Conservation (phyloP, 2,113 vertebrate genomes). For the Poecile atricapillus region DNA sequence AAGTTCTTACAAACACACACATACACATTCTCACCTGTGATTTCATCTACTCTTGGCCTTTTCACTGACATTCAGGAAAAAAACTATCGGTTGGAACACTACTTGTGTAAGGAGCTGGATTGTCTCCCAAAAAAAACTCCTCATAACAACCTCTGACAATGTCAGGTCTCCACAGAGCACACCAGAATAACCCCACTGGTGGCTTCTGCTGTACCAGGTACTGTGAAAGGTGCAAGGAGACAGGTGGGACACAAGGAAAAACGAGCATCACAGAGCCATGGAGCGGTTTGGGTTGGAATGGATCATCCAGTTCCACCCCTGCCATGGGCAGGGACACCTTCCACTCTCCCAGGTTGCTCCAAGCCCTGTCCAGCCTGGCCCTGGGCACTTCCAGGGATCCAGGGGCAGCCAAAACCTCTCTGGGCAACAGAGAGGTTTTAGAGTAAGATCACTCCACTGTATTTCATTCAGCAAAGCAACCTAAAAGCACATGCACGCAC, state of each 20-base stretch:
- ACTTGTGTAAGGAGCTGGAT: not conserved
- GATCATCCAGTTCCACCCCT: not conserved
- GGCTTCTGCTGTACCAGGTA: not conserved
- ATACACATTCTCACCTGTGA: not conserved
- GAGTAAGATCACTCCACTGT: not conserved
- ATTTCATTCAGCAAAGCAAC: slow-evolving; percentile 1
- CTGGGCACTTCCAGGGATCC: not conserved
- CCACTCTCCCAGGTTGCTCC: not conserved
- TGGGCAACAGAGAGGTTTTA: not conserved
- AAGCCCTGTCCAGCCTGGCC: not conserved
- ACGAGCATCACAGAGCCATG: not conserved
- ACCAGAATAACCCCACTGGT: not conserved
- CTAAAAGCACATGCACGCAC: slow-evolving; percentile 16
- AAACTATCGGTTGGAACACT: not conserved
- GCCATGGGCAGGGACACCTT: not conserved
- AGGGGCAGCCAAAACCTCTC: not conserved
- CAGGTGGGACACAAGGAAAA: not conserved
- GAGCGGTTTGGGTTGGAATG: not conserved
- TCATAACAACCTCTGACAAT: not conserved
- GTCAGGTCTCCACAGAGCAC: not conserved
- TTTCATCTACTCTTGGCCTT: not conserved
- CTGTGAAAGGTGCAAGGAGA: not conserved
- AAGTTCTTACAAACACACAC: not conserved
- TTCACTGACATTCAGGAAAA: not conserved
- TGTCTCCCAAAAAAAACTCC: not conserved